Percentiles rank a stretch among this genome's conserved stretches.
These are phyloP conservation scores for Scaptomyza cyrtandrae DNA, from an alignment of 2,888 invertebrate genomes.

Conservation along the genomic window DNA sequence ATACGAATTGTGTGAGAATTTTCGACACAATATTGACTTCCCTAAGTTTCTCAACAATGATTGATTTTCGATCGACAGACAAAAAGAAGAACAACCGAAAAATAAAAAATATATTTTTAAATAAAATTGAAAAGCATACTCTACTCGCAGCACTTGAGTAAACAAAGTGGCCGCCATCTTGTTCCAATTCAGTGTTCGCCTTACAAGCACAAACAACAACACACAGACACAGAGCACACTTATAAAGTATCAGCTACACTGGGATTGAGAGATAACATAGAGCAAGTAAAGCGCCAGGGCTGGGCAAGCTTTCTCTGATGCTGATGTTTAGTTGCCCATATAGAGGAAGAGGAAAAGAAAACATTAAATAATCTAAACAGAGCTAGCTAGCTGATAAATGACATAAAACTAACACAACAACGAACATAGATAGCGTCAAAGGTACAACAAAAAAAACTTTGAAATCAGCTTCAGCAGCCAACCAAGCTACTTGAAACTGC, in stretches of 20 bases:
- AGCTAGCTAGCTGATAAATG: slow-evolving; percentile 50
- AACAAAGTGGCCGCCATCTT: slow-evolving; percentile 56
- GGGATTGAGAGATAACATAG: slow-evolving; percentile 49
- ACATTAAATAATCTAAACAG: slow-evolving; percentile 63
- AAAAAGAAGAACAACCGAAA: slow-evolving; percentile 13
- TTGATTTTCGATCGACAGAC: slow-evolving; percentile 28
- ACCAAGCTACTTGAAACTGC: slow-evolving; percentile 26
- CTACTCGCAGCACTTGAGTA: slow-evolving; percentile 52
- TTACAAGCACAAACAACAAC: slow-evolving; percentile 22
- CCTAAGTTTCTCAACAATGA: slow-evolving; percentile 11
- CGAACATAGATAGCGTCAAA: slow-evolving; percentile 9
- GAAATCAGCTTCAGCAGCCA: slow-evolving; percentile 38
- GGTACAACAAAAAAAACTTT: slow-evolving; percentile 15
- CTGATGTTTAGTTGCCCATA: slow-evolving; percentile 6
- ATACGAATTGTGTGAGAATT: slow-evolving; percentile 11
- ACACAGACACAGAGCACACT: slow-evolving; percentile 21
- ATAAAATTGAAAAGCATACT: slow-evolving; percentile 26
- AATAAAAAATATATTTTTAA: slow-evolving; percentile 1
- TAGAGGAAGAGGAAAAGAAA: slow-evolving; percentile 39
- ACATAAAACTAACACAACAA: slow-evolving; percentile 36
- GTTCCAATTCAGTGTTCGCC: slow-evolving; percentile 54
- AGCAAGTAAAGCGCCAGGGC: slow-evolving; percentile 23
- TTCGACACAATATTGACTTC: slow-evolving; percentile 27
- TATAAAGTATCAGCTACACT: slow-evolving; percentile 33
- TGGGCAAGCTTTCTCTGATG: slow-evolving; percentile 48